A percentile compares a stretch with the other conserved stretches of the same genome.
These are phyloP conservation scores for Dryobotodes eremita DNA, from an alignment of 2,888 invertebrate species.

Conservation along the genomic window DNA sequence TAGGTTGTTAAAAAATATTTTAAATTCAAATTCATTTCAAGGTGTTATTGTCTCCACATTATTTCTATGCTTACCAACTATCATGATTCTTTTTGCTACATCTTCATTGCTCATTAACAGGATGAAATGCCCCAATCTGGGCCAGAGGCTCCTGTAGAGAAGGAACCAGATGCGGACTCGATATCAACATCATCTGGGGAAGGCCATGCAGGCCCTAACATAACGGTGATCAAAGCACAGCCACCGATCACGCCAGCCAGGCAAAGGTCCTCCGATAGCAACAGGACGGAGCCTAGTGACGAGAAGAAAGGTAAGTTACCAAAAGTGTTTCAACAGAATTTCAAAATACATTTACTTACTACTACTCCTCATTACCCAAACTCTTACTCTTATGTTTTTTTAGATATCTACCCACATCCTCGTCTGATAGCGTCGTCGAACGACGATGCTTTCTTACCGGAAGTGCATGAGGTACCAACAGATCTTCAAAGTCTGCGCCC, in stretches of 20 bases:
- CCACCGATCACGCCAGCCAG: constrained; percentile 83
- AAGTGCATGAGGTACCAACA: constrained; percentile 81
- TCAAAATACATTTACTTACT: background rate
- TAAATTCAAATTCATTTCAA: too few species aligned
- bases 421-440: constrained; percentile 80
- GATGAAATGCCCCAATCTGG: constrained; percentile 87
- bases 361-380: background rate
- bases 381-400: constrained; percentile 4
- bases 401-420: constrained; percentile 53
- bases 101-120: constrained; percentile 66
- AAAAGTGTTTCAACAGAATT: background rate
- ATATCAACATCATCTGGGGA: constrained; percentile 84
- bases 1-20: too few species aligned
- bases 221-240: constrained; percentile 83
- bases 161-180: constrained; percentile 82
- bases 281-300: constrained; percentile 87
- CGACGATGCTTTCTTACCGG: constrained; percentile 87
- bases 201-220: constrained; percentile 84
- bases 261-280: constrained; percentile 91
- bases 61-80: background rate
- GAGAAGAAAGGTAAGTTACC: constrained; percentile 84
- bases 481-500: constrained; percentile 83
- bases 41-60: constrained; percentile 19
- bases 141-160: constrained; percentile 80
- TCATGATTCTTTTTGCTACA: constrained; percentile 15